Base-by-base conservation (phyloP, 2,797 vertebrate genomes). In the Naso thynnoides region DNA sequence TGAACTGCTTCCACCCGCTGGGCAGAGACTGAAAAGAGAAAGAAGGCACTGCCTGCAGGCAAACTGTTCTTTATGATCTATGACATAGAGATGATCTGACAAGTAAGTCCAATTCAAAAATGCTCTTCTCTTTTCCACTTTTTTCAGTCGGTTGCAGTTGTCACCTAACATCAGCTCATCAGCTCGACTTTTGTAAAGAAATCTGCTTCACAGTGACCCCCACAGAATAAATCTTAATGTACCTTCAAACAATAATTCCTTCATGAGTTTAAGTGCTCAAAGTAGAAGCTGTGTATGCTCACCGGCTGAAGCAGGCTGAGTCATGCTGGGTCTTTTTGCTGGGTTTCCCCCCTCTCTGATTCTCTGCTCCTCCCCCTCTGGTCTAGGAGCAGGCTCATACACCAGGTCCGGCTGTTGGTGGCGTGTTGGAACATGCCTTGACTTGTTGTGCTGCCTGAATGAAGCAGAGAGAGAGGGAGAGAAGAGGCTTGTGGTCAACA, bases 401-500 rank as follows among this genome's bases (percentile, higher is more conserved):
- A 84, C 82, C 68, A 67, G 59, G 88, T 72, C 88, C 59, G 79
- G 93, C 92, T 91, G 92, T 75, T 82, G 86, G 87, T 88, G 91
- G 89, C 84, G 45, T 87, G 85, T 86, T 90, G 86, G 91, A 94
- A 95, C 94, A 94, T 95, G 95, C 87, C 95, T 95, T 93, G 93
- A 94, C 95, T 94, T 95, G 95, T 95, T 92, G 93, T 88, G 81
- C 89, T 81, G 91, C 83, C 88, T 84, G 84, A 66, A 53, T 62
- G 76, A 61, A 67, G 67, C 68, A 41, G 47, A 48, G 39, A 48
- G 21, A 67, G 33, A 33, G 16, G 55, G 47, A 31, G 29, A 61
- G 63, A 69, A 81, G 77, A 83, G 71, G 66, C 86, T 79, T 76
- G 79, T 88, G 91, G 88, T 94, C 92, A 92, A 79, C 88, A 72